phyloP scores from a whole-genome alignment of 1,140 invertebrate species.

The Hirudo medicinalis region DNA sequence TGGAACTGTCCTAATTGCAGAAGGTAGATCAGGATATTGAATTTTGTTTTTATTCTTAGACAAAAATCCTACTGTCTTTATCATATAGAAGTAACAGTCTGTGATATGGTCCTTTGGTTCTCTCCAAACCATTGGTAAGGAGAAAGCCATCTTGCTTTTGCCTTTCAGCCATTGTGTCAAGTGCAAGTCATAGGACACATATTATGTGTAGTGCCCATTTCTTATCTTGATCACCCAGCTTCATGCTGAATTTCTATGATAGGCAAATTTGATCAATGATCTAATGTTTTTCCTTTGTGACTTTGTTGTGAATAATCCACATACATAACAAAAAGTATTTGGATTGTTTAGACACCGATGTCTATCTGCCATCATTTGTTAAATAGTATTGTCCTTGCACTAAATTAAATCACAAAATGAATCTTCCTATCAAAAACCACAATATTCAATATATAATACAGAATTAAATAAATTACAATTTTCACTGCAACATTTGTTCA shows the following conservation, averaged over 20 bases:
- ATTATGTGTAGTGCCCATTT: background rate
- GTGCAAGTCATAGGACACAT: background rate
- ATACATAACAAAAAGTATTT: slow-evolving; percentile 3
- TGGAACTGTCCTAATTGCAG: no score
- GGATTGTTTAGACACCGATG: background rate
- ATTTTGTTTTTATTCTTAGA: background rate
- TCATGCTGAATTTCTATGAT: background rate
- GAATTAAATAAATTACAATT: background rate
- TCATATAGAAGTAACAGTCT: slow-evolving; percentile 1
- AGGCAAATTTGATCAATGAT: slow-evolving; percentile 5
- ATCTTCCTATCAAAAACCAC: background rate
- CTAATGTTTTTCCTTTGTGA: background rate
- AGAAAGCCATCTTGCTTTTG: background rate
- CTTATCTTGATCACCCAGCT: background rate
- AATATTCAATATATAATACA: background rate
- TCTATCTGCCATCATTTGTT: background rate
- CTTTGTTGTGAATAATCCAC: slow-evolving; percentile 9
- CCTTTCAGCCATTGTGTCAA: slow-evolving; percentile 1
- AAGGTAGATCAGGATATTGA: no score
- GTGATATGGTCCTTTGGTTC: background rate
- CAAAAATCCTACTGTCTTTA: background rate
- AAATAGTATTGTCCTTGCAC: background rate
- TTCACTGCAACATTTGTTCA: background rate
- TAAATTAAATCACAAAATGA: background rate
- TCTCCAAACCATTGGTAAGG: background rate